Percentiles rank a stretch among this genome's conserved stretches.
These are phyloP conservation scores for Drosophila baimaii DNA, from an alignment of 1,140 invertebrate genomes.

Conservation along the genomic window DNA sequence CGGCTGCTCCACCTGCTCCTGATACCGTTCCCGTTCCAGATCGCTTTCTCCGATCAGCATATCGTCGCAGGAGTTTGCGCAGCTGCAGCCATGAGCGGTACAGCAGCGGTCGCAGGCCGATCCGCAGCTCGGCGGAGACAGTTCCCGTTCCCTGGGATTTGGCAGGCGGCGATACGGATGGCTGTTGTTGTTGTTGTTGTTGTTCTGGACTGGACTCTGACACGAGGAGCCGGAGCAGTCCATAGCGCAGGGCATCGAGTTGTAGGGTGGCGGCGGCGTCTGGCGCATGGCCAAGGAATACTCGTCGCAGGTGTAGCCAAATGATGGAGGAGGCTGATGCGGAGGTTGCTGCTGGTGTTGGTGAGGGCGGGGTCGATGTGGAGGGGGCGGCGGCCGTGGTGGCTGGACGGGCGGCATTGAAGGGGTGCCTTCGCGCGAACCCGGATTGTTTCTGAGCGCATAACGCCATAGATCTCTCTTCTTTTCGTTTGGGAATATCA, in stretches of 20 bases:
- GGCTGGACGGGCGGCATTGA: constrained; percentile 59
- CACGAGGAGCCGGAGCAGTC: constrained; percentile 62
- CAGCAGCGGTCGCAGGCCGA: constrained; percentile 48
- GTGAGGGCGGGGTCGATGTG: constrained; percentile 76
- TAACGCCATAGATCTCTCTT: constrained; percentile 84
- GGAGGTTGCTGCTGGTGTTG: constrained; percentile 18
- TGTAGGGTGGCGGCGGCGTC: constrained; percentile 73
- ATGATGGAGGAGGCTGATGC: constrained; percentile 2
- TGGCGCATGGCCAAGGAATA: constrained; percentile 44
- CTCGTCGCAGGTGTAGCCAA: constrained; percentile 47
- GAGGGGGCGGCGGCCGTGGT: constrained; percentile 75
- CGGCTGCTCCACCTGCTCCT: not conserved
- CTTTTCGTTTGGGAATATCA: constrained; percentile 83
- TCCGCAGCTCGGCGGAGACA: constrained; percentile 32
- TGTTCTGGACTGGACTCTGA: constrained; percentile 25
- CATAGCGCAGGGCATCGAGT: constrained; percentile 55
- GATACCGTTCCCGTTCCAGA: constrained; percentile 1
- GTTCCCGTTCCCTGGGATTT: constrained; percentile 39
- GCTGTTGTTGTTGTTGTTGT: constrained; percentile 45
- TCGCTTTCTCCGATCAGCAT: constrained; percentile 67
- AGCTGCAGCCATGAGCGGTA: constrained; percentile 69
- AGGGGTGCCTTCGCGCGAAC: constrained; percentile 75
- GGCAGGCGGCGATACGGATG: constrained; percentile 43
- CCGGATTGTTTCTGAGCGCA: constrained; percentile 81
- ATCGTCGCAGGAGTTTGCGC: constrained; percentile 72